phyloP scores from a whole-genome alignment of 2,888 invertebrate genomes.

The Polyommatus icarus region DNA sequence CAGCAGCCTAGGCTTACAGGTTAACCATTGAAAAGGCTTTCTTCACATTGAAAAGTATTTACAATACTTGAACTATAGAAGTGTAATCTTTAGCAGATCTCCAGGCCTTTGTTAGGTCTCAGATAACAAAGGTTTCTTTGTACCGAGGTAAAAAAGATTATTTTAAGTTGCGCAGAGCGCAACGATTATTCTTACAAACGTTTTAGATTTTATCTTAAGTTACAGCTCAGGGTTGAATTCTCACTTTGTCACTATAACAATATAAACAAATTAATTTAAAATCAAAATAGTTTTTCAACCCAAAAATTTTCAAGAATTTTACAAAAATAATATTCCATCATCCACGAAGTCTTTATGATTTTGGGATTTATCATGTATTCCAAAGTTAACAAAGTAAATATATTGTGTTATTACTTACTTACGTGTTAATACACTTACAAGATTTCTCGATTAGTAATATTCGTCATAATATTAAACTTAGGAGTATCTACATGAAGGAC shows the following conservation, averaged over 20 bases:
- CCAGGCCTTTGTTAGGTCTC: background rate
- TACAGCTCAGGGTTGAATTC: background rate
- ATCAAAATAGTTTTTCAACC: no score
- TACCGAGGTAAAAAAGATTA: slow-evolving; percentile 13
- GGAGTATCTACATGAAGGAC: background rate
- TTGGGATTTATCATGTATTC: no score
- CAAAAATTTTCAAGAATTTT: no score
- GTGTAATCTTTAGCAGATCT: background rate
- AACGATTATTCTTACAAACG: background rate
- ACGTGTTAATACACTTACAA: no score
- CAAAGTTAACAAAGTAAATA: no score
- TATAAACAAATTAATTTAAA: background rate
- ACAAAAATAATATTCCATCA: no score
- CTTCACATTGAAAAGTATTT: slow-evolving; percentile 10
- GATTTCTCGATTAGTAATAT: no score
- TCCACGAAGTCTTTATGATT: no score
- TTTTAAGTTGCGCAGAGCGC: background rate
- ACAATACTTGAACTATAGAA: background rate
- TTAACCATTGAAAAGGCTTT: background rate
- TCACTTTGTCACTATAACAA: background rate
- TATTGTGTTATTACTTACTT: no score
- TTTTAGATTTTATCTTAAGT: background rate
- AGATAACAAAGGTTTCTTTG: slow-evolving; percentile 9
- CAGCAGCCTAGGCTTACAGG: background rate
- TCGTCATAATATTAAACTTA: no score